phyloP scores from a whole-genome alignment of 2,113 vertebrate genomes.

The Thamnophis sirtalis region DNA sequence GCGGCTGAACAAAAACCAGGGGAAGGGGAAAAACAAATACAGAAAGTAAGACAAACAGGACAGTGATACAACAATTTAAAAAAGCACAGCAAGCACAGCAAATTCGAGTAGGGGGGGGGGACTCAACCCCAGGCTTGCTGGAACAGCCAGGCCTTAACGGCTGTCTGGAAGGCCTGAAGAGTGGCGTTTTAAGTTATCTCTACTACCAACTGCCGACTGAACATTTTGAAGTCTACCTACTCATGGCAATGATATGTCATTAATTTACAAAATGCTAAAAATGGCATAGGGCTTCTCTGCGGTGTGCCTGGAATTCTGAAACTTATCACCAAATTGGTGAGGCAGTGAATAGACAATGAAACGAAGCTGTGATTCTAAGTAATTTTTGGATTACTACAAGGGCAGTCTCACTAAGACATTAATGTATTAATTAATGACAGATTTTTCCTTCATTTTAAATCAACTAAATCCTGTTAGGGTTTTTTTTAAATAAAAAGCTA shows the following conservation, averaged over 20 bases:
- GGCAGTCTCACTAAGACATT: conserved; percentile 32
- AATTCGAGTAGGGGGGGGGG: too few species aligned
- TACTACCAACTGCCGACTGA: not conserved
- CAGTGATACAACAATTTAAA: too few species aligned
- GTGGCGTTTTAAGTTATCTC: not conserved
- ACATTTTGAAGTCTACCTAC: not conserved
- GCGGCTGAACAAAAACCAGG: too few species aligned
- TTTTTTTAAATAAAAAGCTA: conserved; percentile 26
- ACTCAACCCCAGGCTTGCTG: too few species aligned
- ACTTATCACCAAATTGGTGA: conserved; percentile 20
- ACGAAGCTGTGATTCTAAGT: conserved; percentile 45
- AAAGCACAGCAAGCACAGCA: too few species aligned
- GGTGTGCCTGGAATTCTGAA: not conserved
- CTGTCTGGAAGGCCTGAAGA: too few species aligned
- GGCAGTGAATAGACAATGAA: conserved; percentile 11
- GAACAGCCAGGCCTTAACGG: too few species aligned
- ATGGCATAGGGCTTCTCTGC: not conserved
- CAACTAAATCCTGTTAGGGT: conserved; percentile 30
- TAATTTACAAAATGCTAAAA: not conserved
- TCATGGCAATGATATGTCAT: not conserved
- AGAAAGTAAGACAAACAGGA: too few species aligned
- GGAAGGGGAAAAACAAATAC: too few species aligned
- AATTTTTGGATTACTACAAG: conserved; percentile 23
- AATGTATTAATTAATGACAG: not conserved
- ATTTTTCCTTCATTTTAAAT: conserved; percentile 17